A percentile compares a stretch with the other conserved stretches of the same genome.
phyloP scores from a whole-genome alignment of 2,113 vertebrate species.

The Gambusia holbrooki region DNA sequence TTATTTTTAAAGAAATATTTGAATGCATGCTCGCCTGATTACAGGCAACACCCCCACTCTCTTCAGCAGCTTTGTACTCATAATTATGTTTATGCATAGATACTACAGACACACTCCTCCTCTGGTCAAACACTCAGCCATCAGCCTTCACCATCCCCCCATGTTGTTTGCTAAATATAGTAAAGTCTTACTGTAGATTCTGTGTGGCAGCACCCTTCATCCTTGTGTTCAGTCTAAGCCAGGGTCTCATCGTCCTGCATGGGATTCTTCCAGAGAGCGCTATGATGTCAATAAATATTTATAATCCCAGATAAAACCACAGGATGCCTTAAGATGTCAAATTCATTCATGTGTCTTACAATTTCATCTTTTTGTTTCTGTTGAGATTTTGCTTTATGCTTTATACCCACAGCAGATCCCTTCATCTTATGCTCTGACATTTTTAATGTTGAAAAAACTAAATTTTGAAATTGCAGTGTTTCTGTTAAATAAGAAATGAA shows the following conservation, averaged over 20 bases:
- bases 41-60: not conserved
- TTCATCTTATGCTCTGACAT: not conserved
- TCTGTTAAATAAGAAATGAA: too few species aligned
- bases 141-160: slow-evolving; percentile 36
- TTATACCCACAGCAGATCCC: not conserved
- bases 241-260: slow-evolving; percentile 35
- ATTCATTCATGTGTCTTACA: not conserved
- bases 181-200: slow-evolving; percentile 50
- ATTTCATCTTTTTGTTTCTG: not conserved
- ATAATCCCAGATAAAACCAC: not conserved
- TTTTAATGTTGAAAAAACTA: not conserved
- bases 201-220: slow-evolving; percentile 50
- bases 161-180: slow-evolving; percentile 62
- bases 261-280: slow-evolving; percentile 17
- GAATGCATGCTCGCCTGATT: not conserved
- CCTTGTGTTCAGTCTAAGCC: slow-evolving; percentile 31
- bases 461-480: too few species aligned
- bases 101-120: slow-evolving; percentile 39
- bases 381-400: not conserved
- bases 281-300: not conserved
- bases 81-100: slow-evolving; percentile 6
- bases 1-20: not conserved
- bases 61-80: not conserved
- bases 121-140: slow-evolving; percentile 78
- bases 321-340: not conserved